A percentile compares a stretch with the other conserved stretches of the same genome.
phyloP scores from a whole-genome alignment of 1,140 invertebrate species.

The Eciton burchellii region DNA sequence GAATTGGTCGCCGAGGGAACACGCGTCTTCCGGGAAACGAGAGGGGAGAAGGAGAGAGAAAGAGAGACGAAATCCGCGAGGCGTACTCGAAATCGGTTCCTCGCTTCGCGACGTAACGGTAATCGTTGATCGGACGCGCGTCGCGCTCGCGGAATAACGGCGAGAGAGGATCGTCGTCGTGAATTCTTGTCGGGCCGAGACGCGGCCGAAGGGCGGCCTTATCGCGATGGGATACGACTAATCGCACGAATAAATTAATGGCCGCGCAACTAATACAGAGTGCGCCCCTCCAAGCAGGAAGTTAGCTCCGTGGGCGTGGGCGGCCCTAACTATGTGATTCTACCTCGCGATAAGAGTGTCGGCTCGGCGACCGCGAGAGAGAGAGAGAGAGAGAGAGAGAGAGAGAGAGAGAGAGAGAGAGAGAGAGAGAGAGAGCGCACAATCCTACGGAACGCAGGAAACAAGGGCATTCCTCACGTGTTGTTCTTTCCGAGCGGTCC shows the following conservation, averaged over 20 bases:
- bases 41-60: not conserved
- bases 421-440: no score
- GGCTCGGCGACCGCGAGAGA: slow-evolving; percentile 15
- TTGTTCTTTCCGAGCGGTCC: slow-evolving; percentile 68
- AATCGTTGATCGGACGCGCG: not conserved
- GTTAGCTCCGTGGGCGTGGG: slow-evolving; percentile 65
- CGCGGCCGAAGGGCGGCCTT: slow-evolving; percentile 52
- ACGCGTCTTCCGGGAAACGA: slow-evolving; percentile 21
- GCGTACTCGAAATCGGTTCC: not conserved
- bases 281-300: slow-evolving; percentile 57
- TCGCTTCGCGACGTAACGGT: no score
- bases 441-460: slow-evolving; percentile 63
- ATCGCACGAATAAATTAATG: slow-evolving; percentile 77
- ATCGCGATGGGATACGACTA: slow-evolving; percentile 75
- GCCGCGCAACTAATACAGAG: slow-evolving; percentile 59
- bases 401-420: no score
- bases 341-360: slow-evolving; percentile 68
- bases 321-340: slow-evolving; percentile 69
- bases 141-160: not conserved
- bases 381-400: no score
- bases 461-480: slow-evolving; percentile 71
- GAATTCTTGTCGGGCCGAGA: not conserved
- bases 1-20: slow-evolving; percentile 41
- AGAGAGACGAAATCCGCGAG: no score
- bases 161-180: not conserved